Evolutionary conservation across 1,140 invertebrate genomes (phyloP), one percentile per base, ranked within the genome.

Genomic region (Drosophila teissieri): DNA sequence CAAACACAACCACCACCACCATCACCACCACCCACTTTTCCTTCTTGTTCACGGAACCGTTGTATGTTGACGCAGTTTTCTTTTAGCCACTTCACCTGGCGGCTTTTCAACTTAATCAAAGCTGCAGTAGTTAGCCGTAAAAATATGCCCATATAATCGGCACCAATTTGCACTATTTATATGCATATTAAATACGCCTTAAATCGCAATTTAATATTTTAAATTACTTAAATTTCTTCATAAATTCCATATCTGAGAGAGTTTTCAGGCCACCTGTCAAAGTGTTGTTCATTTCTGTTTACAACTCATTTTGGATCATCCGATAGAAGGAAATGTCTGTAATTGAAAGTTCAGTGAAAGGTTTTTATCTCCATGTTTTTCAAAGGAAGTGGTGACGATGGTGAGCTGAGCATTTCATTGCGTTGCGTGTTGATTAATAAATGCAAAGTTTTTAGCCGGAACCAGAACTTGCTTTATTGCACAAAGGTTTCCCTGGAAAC

Each of bases 41-140:
- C 37, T 31, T 27, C 31, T 14, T 12, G 37, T 42, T 37, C 34
- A 34, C 14, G n/a, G 48, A 31, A 31, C 48, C 63, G 34, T 19
- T n/a, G 46, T 53, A 53, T 68, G 64, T 37, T 45, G 48, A 68
- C 62, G 65, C 65, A 37, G n/a, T 52, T 67, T 69, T 54, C 48
- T 53, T 42, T 54, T 68, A 67, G 48, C 53, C 22, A 14, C 40
- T 55, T 51, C 17, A 64, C 63, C 48, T 45, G 15, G 15, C 31
- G 58, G 36, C 8, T 31, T 27, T 53, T 17, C 31, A 45, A 36
- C 40, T 45, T n/a, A 8, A 31, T 31, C 31, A 31, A 31, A 45
- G 12, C 37, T 31, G 31, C 58, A 61, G 11, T 14, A 22, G 19
- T 49, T 19, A 61, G 11, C 19, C n/a, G n/a, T n/a, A 40, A 40